Base-by-base conservation (phyloP, 2,797 vertebrate genomes). In the Chanos chanos region DNA sequence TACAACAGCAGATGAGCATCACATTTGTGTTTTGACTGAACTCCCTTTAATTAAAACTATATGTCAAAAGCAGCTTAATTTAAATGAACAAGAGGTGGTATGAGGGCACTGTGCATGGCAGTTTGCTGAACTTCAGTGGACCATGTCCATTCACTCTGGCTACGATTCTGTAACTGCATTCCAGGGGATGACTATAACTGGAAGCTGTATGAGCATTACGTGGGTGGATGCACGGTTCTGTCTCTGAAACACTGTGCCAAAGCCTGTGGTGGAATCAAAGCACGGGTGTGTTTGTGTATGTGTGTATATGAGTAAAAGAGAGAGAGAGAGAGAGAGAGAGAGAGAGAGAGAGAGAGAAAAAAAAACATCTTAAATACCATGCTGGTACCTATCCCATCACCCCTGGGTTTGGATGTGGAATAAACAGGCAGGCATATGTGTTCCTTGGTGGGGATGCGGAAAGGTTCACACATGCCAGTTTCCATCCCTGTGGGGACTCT, bases 361-460 rank as follows among this genome's bases (percentile, higher is more conserved):
- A 65, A 65, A 73, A 50, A 30, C 25, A 59, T 19, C 34, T 53
- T 27, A 41, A 54, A 47, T 56, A 52, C 50, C 52, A 45, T 43
- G 64, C 61, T 59, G 73, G 34, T 73, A 57, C 54, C 64, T 62
- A 43, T 51, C 41, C 45, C 63, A 31, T 50, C 16, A 68, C 53
- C 43, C 44, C 49, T 37, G 51, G 49, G 53, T 43, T 43, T 76
- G 68, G 71, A 64, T 41, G 52, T 57, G 54, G 43, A 76, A 64
- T 36, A 72, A 75, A 82, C 70, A 80, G 64, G 25, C 50, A 70
- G 78, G 83, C 83, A 87, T 82, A 82, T 85, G 83, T 72, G 70
- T 65, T 68, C 67, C 77, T 78, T 76, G 67, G 66, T 73, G 77
- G 84, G 84, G 79, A 81, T 73, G 78, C 70, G 64, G 71, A 82